phyloP scores from a whole-genome alignment of 2,113 vertebrate genomes.

The Syrmaticus mikado region DNA sequence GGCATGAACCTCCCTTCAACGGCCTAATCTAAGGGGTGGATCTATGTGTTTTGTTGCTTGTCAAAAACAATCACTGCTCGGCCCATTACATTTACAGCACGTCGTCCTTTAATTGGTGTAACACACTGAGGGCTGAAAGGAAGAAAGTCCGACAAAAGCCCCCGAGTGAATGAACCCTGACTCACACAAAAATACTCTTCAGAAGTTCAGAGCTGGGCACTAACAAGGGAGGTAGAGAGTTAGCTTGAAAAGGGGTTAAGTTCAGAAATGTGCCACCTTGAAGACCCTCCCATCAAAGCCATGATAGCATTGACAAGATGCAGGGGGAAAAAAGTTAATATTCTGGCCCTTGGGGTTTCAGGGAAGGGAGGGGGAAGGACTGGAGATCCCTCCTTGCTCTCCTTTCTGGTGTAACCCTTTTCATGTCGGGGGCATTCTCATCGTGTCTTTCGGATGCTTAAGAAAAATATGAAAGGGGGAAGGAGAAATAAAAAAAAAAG shows the following conservation, averaged over 20 bases:
- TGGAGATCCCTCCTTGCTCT: conserved; percentile 23
- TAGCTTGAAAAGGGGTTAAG: conserved; percentile 87
- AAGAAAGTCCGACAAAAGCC: conserved; percentile 87
- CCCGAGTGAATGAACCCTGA: conserved; percentile 89
- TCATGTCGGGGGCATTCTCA: conserved; percentile 4
- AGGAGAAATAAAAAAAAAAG: background rate
- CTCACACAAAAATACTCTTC: conserved; percentile 91
- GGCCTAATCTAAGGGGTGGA: conserved; percentile 99
- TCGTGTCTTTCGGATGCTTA: background rate
- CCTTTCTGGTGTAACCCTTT: background rate
- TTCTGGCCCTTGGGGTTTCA: conserved; percentile 42
- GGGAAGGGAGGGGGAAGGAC: conserved; percentile 21
- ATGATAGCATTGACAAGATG: conserved; percentile 86
- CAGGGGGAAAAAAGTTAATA: conserved; percentile 80
- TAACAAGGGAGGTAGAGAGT: conserved; percentile 87
- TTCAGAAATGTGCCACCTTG: conserved; percentile 89
- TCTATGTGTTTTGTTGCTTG: conserved; percentile 99
- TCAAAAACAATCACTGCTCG: conserved; percentile 98
- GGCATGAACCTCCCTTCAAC: conserved; percentile 92
- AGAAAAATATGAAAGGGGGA: background rate
- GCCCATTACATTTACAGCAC: conserved; percentile 99
- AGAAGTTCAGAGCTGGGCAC: conserved; percentile 91
- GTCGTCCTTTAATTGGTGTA: conserved; percentile 98
- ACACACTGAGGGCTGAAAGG: conserved; percentile 91
- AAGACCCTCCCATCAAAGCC: conserved; percentile 86